These are phyloP conservation scores for Hoplostethus atlanticus DNA, from an alignment of 2,797 vertebrate species.

Conservation along the genomic window DNA sequence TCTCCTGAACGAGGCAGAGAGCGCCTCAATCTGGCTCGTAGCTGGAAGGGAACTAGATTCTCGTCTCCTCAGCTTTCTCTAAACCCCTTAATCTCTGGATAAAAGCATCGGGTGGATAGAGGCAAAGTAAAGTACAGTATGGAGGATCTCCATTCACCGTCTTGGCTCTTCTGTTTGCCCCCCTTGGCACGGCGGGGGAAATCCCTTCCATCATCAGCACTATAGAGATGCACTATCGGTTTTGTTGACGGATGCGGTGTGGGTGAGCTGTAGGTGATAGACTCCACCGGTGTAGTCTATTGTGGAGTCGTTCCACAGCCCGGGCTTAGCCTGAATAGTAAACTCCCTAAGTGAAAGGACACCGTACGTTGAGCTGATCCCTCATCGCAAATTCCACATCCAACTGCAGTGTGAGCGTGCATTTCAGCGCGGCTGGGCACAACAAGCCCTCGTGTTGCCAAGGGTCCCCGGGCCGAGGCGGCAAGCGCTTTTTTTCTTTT, in stretches of 20 bases:
- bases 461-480: not conserved
- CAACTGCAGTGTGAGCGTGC: slow-evolving; percentile 17
- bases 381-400: slow-evolving; percentile 41
- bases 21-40: not conserved
- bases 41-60: slow-evolving; percentile 17
- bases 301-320: slow-evolving; percentile 39
- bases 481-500: not conserved
- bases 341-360: slow-evolving; percentile 39
- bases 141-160: slow-evolving; percentile 53
- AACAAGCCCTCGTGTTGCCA: slow-evolving; percentile 27
- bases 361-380: slow-evolving; percentile 44
- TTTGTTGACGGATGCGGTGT: slow-evolving; percentile 44
- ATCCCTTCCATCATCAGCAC: slow-evolving; percentile 54
- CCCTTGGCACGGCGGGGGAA: slow-evolving; percentile 57
- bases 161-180: slow-evolving; percentile 62
- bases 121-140: slow-evolving; percentile 55
- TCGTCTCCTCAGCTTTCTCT: slow-evolving; percentile 31
- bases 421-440: slow-evolving; percentile 9
- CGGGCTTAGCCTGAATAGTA: slow-evolving; percentile 24
- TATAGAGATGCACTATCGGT: slow-evolving; percentile 23
- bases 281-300: slow-evolving; percentile 23
- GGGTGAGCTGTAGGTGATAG: slow-evolving; percentile 46
- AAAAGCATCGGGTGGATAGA: slow-evolving; percentile 52
- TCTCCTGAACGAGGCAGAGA: slow-evolving; percentile 52
- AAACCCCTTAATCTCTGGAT: slow-evolving; percentile 63